A percentile compares a stretch with the other conserved stretches of the same genome.
phyloP scores from a whole-genome alignment of 1,140 invertebrate genomes.

The Lepidurus packardi region DNA sequence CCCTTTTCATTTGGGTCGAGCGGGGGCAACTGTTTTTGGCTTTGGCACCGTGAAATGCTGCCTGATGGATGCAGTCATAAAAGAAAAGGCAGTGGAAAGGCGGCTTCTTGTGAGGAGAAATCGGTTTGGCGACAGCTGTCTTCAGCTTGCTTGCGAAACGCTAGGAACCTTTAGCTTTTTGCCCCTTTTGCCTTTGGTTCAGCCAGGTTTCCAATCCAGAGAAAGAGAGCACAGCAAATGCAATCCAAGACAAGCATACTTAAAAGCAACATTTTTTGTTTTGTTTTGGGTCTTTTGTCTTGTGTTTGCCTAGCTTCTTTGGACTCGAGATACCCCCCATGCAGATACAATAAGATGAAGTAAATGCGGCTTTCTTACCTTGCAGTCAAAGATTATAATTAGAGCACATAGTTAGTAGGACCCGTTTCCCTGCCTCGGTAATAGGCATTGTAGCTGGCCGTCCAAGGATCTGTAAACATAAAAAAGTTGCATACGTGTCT shows the following conservation, averaged over 20 bases:
- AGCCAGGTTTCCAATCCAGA: conserved; percentile 1
- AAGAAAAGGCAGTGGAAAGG: neutral
- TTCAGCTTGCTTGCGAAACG: neutral
- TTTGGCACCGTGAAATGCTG: conserved; percentile 3
- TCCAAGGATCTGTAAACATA: conserved; percentile 32
- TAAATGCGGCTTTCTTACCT: neutral
- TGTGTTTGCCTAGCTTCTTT: neutral
- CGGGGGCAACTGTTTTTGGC: neutral
- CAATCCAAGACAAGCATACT: conserved; percentile 21
- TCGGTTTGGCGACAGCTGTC: conserved; percentile 17
- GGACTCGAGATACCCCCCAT: neutral
- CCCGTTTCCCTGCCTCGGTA: conserved; percentile 32
- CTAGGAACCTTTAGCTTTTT: neutral
- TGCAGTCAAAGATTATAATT: neutral
- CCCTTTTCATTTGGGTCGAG: neutral
- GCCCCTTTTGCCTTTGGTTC: neutral
- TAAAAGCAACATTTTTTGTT: neutral
- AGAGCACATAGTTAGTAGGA: conserved; percentile 31
- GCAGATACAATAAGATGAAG: neutral
- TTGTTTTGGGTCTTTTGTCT: neutral
- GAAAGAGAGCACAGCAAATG: neutral
- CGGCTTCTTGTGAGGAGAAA: conserved; percentile 14
- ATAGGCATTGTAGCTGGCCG: conserved; percentile 33
- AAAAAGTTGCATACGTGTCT: neutral
- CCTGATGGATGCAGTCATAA: conserved; percentile 17